These are phyloP conservation scores for Rhinoderma darwinii DNA, from an alignment of 2,113 vertebrate genomes.

Conservation along the genomic window DNA sequence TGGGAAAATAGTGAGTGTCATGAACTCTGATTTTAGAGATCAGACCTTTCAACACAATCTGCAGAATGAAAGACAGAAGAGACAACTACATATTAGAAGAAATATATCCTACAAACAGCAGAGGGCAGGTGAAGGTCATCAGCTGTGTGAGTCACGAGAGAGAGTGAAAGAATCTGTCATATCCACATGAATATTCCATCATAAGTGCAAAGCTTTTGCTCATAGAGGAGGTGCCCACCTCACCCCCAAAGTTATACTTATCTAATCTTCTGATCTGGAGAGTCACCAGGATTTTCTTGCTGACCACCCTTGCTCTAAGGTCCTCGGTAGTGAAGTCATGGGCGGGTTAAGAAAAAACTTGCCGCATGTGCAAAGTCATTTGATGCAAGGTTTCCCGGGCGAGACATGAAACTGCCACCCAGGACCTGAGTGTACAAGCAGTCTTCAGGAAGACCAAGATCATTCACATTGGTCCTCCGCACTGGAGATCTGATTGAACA, in stretches of 20 bases:
- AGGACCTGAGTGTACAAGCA: too few species aligned
- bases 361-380: neutral
- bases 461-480: too few species aligned
- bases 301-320: neutral
- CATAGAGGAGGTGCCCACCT: too few species aligned
- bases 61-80: neutral
- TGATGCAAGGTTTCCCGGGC: too few species aligned
- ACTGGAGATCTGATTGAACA: too few species aligned
- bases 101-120: conserved; percentile 5
- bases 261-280: neutral
- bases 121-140: neutral
- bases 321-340: too few species aligned
- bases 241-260: neutral
- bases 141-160: neutral
- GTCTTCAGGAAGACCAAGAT: too few species aligned
- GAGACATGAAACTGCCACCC: too few species aligned
- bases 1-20: neutral
- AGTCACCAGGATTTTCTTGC: neutral
- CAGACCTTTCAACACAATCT: neutral
- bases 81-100: neutral
- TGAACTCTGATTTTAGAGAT: neutral
- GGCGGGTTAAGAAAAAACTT: neutral
- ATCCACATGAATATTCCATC: neutral
- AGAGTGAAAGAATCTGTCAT: neutral
- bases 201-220: neutral